Conservation (phyloP, 1,140 invertebrate genomes). For the Copidosoma floridanum region DNA sequence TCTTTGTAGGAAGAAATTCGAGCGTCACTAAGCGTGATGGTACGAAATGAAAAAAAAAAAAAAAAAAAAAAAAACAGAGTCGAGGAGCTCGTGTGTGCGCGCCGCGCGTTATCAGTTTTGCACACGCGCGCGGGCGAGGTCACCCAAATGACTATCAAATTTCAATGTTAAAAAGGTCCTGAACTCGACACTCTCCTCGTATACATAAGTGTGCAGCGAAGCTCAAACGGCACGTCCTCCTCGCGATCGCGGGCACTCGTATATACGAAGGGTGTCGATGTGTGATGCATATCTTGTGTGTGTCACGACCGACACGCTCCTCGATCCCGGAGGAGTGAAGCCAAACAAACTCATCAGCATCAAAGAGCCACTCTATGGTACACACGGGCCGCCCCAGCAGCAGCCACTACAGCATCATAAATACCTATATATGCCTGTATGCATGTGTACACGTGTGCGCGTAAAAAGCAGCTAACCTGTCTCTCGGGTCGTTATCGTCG, state of each 20-base stretch:
- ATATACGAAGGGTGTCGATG: background rate
- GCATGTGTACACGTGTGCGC: too few species aligned
- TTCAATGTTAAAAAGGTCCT: slow-evolving; percentile 12
- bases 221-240: slow-evolving; percentile 13
- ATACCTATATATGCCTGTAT: too few species aligned
- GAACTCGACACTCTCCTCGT: slow-evolving; percentile 11
- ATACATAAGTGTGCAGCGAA: too few species aligned
- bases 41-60: background rate
- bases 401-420: too few species aligned
- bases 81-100: background rate
- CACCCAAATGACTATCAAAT: slow-evolving; percentile 23
- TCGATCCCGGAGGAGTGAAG: slow-evolving; percentile 17
- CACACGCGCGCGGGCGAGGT: background rate
- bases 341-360: slow-evolving; percentile 27
- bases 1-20: too few species aligned
- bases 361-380: too few species aligned
- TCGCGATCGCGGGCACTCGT: background rate
- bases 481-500: too few species aligned
- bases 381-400: too few species aligned
- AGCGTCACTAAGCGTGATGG: too few species aligned
- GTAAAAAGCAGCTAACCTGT: too few species aligned
- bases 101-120: slow-evolving; percentile 11
- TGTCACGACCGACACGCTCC: background rate
- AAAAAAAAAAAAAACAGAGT: too few species aligned
- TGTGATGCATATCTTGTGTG: slow-evolving; percentile 7